Conservation (phyloP, 2,888 invertebrate species). For the Microctonus aethiopoides region DNA sequence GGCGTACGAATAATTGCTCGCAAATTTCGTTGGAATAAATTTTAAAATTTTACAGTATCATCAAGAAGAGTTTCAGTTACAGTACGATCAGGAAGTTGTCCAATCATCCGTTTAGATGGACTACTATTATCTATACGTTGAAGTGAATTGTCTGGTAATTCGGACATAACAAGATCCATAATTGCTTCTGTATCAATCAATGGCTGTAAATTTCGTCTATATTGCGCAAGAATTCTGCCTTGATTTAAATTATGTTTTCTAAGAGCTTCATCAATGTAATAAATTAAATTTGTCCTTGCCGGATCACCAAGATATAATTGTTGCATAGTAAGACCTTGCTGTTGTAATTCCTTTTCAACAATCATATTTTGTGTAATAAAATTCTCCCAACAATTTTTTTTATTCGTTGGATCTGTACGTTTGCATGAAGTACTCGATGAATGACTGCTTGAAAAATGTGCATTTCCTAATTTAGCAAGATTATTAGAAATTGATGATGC, state of each 20-base stretch:
- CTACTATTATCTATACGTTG: too few relatives aligned
- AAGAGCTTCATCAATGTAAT: conserved; percentile 23
- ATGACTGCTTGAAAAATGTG: conserved; percentile 6
- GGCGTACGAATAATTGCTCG: too few relatives aligned
- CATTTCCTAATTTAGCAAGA: conserved; percentile 23
- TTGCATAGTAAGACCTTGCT: conserved; percentile 26
- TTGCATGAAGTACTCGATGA: conserved; percentile 10
- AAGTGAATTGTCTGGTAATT: not conserved
- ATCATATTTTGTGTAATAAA: conserved; percentile 23
- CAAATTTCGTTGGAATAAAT: too few relatives aligned
- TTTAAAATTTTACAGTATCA: too few relatives aligned
- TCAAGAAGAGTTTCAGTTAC: too few relatives aligned
- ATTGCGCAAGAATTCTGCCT: conserved; percentile 7
- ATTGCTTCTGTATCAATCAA: not conserved
- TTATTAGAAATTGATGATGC: conserved; percentile 22
- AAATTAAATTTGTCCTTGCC: conserved; percentile 30
- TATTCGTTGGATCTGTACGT: not conserved
- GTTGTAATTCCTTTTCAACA: conserved; percentile 24
- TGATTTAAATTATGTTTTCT: not conserved
- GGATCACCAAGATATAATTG: conserved; percentile 30
- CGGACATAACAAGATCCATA: not conserved
- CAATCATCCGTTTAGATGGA: too few relatives aligned
- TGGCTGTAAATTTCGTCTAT: not conserved
- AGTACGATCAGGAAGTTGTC: too few relatives aligned
- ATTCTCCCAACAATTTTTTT: conserved; percentile 16